These are phyloP conservation scores for Drosophila prosaltans DNA, from an alignment of 1,140 invertebrate genomes.

Conservation along the genomic window DNA sequence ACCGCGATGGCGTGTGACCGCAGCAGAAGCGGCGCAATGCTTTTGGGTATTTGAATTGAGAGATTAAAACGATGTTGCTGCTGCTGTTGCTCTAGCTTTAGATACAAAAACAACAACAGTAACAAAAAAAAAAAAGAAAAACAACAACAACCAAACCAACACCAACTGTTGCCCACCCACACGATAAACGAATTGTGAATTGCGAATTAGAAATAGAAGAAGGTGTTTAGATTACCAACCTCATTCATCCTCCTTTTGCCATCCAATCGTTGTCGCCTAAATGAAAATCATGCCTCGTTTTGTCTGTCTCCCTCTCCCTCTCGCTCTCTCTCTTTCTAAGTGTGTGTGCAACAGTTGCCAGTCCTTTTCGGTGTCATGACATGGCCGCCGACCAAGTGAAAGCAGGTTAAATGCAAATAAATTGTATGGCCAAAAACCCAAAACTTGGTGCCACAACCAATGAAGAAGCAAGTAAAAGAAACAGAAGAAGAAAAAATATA, in stretches of 20 bases:
- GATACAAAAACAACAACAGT: not conserved
- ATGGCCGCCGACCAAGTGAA: slow-evolving; percentile 67
- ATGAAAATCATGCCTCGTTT: slow-evolving; percentile 12
- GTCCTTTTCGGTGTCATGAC: slow-evolving; percentile 60
- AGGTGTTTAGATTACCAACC: slow-evolving; percentile 3
- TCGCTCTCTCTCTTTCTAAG: not conserved
- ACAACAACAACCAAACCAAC: not conserved
- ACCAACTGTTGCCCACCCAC: slow-evolving; percentile 48
- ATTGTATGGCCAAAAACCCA: slow-evolving; percentile 43
- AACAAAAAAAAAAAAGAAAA: no score
- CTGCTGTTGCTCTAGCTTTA: not conserved
- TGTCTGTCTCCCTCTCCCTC: slow-evolving; percentile 4
- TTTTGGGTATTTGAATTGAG: slow-evolving; percentile 67
- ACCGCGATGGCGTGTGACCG: slow-evolving; percentile 36
- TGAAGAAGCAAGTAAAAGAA: slow-evolving; percentile 1
- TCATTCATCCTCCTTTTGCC: not conserved
- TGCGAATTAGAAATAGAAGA: slow-evolving; percentile 50
- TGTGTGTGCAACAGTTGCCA: slow-evolving; percentile 59
- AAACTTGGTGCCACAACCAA: slow-evolving; percentile 7
- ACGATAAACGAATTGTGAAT: slow-evolving; percentile 30
- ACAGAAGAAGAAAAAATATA: not conserved
- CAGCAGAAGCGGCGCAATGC: slow-evolving; percentile 37
- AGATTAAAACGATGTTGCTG: slow-evolving; percentile 60
- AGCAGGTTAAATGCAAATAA: slow-evolving; percentile 81
- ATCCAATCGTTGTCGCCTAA: not conserved